Conservation (phyloP, 2,888 invertebrate genomes). For the Sceliomorpha sp. region DNA sequence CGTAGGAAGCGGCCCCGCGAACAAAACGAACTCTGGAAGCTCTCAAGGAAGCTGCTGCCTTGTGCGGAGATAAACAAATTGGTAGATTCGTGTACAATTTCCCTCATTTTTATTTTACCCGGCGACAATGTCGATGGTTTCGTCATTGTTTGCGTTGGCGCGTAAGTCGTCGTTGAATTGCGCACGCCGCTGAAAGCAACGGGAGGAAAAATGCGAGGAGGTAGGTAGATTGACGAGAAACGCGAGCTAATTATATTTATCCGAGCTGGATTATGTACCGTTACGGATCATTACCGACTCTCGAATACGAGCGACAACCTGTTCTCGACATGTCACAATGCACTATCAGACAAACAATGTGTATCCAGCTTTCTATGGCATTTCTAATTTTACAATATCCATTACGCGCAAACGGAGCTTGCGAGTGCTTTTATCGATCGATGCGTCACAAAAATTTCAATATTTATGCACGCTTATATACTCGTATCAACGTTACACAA, state of each 20-base stretch:
- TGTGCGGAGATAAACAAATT: conserved; percentile 7
- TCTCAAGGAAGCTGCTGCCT: not conserved
- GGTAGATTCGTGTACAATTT: conserved; percentile 17
- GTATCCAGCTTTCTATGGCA: conserved; percentile 40
- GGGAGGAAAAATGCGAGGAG: conserved; percentile 36
- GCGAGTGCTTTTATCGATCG: conserved; percentile 15
- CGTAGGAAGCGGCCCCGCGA: too few relatives aligned
- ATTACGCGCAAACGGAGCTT: conserved; percentile 22
- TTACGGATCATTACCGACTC: conserved; percentile 64
- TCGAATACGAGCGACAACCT: conserved; percentile 53
- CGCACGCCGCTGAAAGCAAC: conserved; percentile 31
- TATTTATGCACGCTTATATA: conserved; percentile 5
- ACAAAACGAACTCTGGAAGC: too few relatives aligned
- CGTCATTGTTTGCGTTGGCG: conserved; percentile 8
- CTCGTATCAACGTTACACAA: not conserved
- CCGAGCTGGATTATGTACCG: conserved; percentile 56
- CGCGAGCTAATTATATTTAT: conserved; percentile 57
- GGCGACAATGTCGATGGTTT: conserved; percentile 19
- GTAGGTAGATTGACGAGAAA: conserved; percentile 44
- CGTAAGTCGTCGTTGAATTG: conserved; percentile 18
- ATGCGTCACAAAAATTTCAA: conserved; percentile 20
- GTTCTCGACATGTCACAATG: conserved; percentile 52
- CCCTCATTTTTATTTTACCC: conserved; percentile 18
- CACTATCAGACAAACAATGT: conserved; percentile 44
- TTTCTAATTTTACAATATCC: conserved; percentile 38